These are phyloP conservation scores for Sciurus carolinensis DNA, from an alignment of 2,797 vertebrate species.

Conservation along the genomic window DNA sequence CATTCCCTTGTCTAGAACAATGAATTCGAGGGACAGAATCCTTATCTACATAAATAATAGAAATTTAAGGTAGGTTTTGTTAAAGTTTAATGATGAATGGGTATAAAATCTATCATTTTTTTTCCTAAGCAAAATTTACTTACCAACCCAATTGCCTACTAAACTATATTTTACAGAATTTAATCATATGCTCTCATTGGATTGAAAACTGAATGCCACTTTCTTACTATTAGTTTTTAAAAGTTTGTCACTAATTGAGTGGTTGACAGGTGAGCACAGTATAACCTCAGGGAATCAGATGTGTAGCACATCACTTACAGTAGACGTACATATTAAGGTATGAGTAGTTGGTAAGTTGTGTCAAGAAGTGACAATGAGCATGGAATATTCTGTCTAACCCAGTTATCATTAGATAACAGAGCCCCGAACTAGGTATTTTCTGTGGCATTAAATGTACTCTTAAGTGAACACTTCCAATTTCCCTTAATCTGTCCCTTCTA, in stretches of 20 bases:
- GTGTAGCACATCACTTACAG: background rate
- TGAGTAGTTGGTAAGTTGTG: background rate
- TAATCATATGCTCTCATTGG: background rate
- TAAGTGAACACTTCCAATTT: background rate
- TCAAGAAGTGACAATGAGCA: background rate
- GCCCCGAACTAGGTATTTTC: background rate
- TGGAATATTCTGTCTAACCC: background rate
- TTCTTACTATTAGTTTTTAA: background rate
- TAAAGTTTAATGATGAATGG: background rate
- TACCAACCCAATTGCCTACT: background rate
- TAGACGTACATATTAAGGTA: background rate
- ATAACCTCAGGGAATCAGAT: background rate
- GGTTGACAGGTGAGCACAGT: background rate
- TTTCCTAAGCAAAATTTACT: constrained; percentile 13
- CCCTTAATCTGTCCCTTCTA: background rate
- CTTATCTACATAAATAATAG: no score
- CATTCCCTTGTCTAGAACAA: no score
- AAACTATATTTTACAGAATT: constrained; percentile 35
- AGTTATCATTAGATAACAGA: background rate
- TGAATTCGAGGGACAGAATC: no score
- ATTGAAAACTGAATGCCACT: constrained; percentile 7
- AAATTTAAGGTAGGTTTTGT: no score
- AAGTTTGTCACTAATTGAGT: background rate
- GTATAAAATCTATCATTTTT: background rate
- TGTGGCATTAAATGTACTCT: background rate